Base-by-base conservation (phyloP, 1,140 invertebrate genomes). In the Musca domestica region DNA sequence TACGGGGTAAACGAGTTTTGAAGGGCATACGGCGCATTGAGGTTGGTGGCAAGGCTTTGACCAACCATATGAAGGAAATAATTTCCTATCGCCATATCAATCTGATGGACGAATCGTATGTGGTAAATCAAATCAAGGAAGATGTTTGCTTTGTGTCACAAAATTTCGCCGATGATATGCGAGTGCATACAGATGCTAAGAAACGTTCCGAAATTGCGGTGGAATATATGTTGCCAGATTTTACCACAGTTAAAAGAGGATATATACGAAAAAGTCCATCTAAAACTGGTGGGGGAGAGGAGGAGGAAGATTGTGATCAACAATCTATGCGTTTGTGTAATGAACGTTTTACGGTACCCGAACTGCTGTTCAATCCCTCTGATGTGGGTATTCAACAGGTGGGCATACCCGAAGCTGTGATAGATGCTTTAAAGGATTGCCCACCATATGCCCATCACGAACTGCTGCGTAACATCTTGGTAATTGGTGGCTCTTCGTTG, bases 41-140 rank as follows among this genome's bases (percentile, higher is more conserved):
- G 85, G 87, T 99, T 69, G 98, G 98, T 10, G 98, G 98, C 0
- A 99, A 99, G 85, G 85, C 96, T 17, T 54, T 99, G 56, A 99
- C 98, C 0, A 99, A 99, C 86, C 95, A 99, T 83, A 83, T 99
- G 41, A 99, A 99, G 81, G 98, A 99, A 83, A 90, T 98, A 10
- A 92, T 99, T 69, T 99, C 97, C 0, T 81, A 81, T 69, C 86
- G 96, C 46, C 96, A 99, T 76, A 83, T 99, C 17, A 94, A 99
- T 86, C 96, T 99, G 0, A 96, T 98, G 93, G 97, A 99, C 81
- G 98, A 99, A 83, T 98, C 96, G 0, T 97, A 95, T 84, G 95
- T 99, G 0, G 96, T 99, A 10, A 99, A 99, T 83, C 96, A 99
- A 84, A 91, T 94, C 0, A 99, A 99, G 82, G 98, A 99, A 84